Conservation (phyloP, 2,888 invertebrate genomes). For the Imbricaverruca yamaguchii region DNA sequence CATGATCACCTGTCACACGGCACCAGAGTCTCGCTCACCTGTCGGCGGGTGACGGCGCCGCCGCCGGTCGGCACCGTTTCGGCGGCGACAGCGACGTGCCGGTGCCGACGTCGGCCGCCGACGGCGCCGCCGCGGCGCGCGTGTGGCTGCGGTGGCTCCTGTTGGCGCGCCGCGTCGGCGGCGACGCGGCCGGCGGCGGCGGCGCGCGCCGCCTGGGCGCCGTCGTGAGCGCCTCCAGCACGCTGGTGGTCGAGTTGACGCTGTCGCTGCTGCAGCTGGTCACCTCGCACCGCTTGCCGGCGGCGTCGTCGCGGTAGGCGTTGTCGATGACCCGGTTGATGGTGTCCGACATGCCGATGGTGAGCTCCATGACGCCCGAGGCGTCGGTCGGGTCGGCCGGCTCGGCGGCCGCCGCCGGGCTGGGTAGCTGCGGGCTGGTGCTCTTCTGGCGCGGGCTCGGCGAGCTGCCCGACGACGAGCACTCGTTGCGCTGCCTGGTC, state of each 20-base stretch:
- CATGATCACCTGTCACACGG: too few species aligned
- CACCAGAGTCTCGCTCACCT: not conserved
- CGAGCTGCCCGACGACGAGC: not conserved
- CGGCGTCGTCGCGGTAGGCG: not conserved
- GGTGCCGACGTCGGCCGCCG: not conserved
- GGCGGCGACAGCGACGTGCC: not conserved
- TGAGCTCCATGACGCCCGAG: not conserved
- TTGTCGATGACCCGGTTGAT: not conserved
- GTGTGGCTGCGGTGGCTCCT: not conserved
- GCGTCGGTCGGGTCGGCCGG: not conserved
- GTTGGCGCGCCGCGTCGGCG: not conserved
- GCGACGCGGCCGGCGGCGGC: not conserved
- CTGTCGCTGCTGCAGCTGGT: slow-evolving; percentile 18
- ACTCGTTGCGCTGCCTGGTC: not conserved
- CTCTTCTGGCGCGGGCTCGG: not conserved
- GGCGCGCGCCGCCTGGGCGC: not conserved
- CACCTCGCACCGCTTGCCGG: not conserved
- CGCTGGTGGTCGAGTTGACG: not conserved
- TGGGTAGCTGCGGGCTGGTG: not conserved
- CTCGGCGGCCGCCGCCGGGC: not conserved
- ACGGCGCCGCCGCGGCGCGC: not conserved
- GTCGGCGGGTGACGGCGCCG: not conserved
- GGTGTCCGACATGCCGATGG: not conserved
- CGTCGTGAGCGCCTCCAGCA: not conserved
- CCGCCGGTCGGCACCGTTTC: not conserved